Conservation (phyloP, 2,888 invertebrate genomes). For the Ophonus ardosiacus region DNA sequence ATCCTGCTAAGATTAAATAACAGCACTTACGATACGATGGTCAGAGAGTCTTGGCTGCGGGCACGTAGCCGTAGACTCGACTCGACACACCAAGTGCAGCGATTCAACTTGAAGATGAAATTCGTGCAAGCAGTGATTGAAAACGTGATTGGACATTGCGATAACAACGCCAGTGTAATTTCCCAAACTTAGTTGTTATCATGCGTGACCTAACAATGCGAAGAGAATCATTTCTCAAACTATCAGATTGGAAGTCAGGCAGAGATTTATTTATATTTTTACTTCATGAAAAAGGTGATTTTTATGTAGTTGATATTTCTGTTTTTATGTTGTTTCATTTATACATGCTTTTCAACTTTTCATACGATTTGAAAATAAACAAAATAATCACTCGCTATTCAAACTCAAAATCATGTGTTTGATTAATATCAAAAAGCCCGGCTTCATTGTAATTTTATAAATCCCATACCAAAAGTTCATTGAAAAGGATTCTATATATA, state of each 20-base stretch:
- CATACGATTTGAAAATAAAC: too few species aligned
- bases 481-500: too few species aligned
- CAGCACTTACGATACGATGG: constrained; percentile 16
- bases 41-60: neutral
- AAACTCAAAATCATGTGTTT: too few species aligned
- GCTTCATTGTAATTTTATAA: too few species aligned
- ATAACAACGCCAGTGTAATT: constrained; percentile 14
- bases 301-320: neutral
- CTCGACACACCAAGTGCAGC: constrained; percentile 4
- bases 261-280: neutral
- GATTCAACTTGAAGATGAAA: constrained; percentile 34
- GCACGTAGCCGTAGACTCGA: constrained; percentile 3
- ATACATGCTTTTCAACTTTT: too few species aligned
- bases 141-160: constrained; percentile 35
- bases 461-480: too few species aligned
- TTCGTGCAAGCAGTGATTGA: constrained; percentile 48
- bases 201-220: constrained; percentile 17
- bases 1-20: constrained; percentile 28
- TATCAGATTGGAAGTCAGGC: neutral
- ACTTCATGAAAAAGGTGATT: neutral
- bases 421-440: too few species aligned
- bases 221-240: neutral
- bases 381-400: too few species aligned
- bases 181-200: neutral
- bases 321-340: neutral